Evolutionary conservation across 1,140 invertebrate genomes (phyloP).

Genomic region (Arion vulgaris): DNA sequence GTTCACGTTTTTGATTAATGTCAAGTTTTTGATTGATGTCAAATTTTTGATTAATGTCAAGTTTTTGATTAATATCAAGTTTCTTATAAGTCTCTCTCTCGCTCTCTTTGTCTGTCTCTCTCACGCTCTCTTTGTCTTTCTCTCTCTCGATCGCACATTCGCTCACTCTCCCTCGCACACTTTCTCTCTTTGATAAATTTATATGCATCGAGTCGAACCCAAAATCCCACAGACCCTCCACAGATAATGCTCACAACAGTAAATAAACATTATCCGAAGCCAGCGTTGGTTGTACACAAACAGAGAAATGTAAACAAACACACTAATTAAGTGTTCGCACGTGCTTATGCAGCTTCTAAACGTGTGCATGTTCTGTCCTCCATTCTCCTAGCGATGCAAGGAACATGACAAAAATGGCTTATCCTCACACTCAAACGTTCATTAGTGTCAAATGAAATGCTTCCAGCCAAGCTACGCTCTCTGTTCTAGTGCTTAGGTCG

Average conservation of each 20-base stretch:
- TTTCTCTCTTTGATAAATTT: no score
- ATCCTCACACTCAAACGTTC: background rate
- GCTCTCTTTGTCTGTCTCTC: no score
- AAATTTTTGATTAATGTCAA: no score
- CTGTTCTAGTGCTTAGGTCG: background rate
- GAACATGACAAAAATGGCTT: background rate
- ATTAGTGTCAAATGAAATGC: slow-evolving; percentile 8
- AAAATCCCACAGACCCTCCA: background rate
- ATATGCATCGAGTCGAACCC: no score
- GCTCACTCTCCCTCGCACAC: no score
- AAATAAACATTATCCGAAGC: background rate
- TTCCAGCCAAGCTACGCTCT: background rate
- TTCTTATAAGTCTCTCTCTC: no score
- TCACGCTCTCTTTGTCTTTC: no score
- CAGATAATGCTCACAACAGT: no score
- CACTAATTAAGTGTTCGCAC: background rate
- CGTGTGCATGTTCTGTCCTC: background rate
- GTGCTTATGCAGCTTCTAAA: background rate
- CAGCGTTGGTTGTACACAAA: background rate
- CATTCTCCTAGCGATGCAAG: background rate
- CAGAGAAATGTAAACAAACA: background rate
- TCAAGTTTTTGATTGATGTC: no score
- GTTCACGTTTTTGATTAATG: no score
- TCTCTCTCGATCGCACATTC: no score
- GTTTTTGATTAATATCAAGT: no score